A percentile compares a stretch with the other conserved stretches of the same genome.
Conservation (phyloP, 2,113 vertebrate genomes). For the Hemibagrus wyckioides region DNA sequence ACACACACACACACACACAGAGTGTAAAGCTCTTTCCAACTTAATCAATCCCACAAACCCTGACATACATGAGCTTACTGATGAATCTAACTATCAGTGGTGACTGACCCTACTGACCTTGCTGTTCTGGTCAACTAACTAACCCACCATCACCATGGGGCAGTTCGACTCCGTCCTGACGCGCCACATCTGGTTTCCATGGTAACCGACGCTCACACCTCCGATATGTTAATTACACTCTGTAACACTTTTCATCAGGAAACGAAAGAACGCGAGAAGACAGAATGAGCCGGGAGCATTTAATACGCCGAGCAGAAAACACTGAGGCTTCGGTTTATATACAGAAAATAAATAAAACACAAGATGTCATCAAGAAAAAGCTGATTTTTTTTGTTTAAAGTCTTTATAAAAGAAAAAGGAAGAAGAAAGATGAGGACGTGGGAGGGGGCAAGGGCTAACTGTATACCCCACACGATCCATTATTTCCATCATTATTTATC, state of each 20-base stretch:
- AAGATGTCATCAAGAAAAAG: neutral
- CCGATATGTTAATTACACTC: constrained; percentile 38
- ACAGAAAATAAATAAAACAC: neutral
- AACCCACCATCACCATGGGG: neutral
- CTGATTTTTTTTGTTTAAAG: neutral
- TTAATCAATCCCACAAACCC: neutral
- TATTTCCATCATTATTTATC: constrained; percentile 27
- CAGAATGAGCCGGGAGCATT: neutral
- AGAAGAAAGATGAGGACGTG: neutral
- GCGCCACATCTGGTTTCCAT: constrained; percentile 41
- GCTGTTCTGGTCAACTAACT: neutral
- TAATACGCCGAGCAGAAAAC: neutral
- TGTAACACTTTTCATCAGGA: neutral
- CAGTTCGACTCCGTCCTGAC: constrained; percentile 5
- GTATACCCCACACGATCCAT: constrained; percentile 23
- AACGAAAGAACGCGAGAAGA: neutral
- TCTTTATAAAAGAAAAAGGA: neutral
- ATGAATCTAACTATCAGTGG: neutral
- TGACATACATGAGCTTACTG: constrained; percentile 9
- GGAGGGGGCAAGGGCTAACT: neutral
- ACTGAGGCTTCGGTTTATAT: neutral
- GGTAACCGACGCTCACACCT: constrained; percentile 31
- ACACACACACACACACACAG: neutral
- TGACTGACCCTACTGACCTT: too few relatives aligned
- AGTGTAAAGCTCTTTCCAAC: neutral